Base-by-base conservation (phyloP, 2,888 invertebrate species). In the Macaria liturata region DNA sequence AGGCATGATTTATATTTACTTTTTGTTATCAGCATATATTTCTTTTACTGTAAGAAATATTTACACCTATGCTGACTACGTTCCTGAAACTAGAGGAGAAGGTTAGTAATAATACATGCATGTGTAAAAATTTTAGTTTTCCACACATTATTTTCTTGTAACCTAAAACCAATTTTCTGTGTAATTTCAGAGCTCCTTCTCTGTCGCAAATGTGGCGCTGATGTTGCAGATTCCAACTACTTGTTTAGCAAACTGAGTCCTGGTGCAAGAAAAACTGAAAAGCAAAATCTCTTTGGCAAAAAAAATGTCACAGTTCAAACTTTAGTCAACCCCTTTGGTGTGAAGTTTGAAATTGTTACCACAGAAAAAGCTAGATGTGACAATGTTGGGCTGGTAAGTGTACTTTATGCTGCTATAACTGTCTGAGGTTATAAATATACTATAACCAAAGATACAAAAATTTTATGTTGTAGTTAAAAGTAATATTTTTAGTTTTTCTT, bases 181-280 rank as follows among this genome's bases (percentile, higher is more conserved):
- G 20, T 53, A 31, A 64, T 87, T 88, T 57, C 81, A 93, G 94
- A 94, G 79, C 78, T 91, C 66, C 78, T 94, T 50, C 73, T 94
- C 37, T 94, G 94, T 72, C 92, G 94, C 32, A 86, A 91, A 74
- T 94, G 94, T 75, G 94, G 94, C 20, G 88, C 90, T 66, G 94
- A 94, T 74, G 81, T 94, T 64, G 93, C 92, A 2, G 92, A 93
- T 68, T 87, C 93, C 9, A 80, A 87, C 77, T 91, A 93, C 69
- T 73, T 94, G 65, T 84, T 92, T 51, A 92, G 81, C 69, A 88
- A 92, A 72, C 67, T 81, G 55, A 94, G 94, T 69, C 91, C 93
- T 30, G 86, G 91, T 42, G 88, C 93, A 51, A 71, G 74, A 42
- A 84, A 87, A 61, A 76, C 76, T 49, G 82, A 85, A 47, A 93